Evolutionary conservation across 2,113 vertebrate genomes (phyloP), one percentile per base, ranked within the genome.

Genomic region (Solea senegalensis): DNA sequence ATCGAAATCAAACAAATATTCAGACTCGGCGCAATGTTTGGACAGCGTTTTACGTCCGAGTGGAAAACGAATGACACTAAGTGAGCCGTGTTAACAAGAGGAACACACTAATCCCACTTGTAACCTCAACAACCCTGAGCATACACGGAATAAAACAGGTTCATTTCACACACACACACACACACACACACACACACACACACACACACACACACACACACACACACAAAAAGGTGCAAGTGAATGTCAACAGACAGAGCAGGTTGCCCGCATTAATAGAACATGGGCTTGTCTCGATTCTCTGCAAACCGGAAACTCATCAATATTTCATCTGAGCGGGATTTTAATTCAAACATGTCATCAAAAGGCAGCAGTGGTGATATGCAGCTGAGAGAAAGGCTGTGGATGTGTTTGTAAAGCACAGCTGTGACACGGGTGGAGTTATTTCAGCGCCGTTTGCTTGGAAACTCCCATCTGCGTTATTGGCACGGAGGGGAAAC

Each of bases 261-360:
- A 55, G 69, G 76, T 49, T 63, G 71, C 48, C 76, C 16, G 64
- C 21, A 72, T 86, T 82, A 90, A 89, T 88, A 78, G 86, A 85
- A 78, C 60, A 89, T 87, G 10, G 65, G 74, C 58, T 45, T 0
- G 77, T 75, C 79, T 83, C 71, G 51, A 70, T 75, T 72, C 70
- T 78, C 70, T 28, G 65, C 80, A 28, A 43, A 74, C 44, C 50
- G 72, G 49, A 53, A 54, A 66, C 57, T 61, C 71, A 80, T 85
- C 81, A 69, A 74, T 83, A 78, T 83, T 78, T 70, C 65, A 82
- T 78, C 61, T 61, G 66, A 69, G 57, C 1, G 1, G 43, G 13
- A 61, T 45, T 69, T 73, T 52, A 55, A 78, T 56, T 58, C 72
- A 82, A 73, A 65, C 52, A 58, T 52, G 28, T 76, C 14, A 28